Conservation (phyloP, 53 echinoderm and acorn worm species). For the Patiria pectinifera region DNA sequence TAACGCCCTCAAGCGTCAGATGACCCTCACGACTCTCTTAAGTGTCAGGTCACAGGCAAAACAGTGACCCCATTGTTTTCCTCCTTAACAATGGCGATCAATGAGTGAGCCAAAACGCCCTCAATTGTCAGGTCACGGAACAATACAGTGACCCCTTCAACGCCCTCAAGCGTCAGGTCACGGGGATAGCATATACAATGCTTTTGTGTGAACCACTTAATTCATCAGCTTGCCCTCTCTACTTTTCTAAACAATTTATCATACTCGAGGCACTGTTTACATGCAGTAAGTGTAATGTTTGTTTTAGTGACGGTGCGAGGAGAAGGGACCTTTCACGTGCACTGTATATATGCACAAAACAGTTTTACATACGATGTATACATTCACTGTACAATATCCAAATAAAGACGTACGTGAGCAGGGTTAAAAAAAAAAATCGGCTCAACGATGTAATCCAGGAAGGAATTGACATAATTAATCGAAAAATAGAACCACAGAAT, state of each 20-base stretch:
- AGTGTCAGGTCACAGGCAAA: no score
- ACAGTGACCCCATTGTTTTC: no score
- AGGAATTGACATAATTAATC: no score
- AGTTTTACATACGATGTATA: neutral
- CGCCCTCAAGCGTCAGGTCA: conserved; percentile 4
- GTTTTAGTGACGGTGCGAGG: neutral
- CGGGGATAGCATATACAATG: neutral
- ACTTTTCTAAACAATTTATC: conserved; percentile 14
- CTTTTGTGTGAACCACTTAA: neutral
- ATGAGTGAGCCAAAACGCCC: no score
- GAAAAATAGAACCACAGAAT: no score
- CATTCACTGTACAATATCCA: neutral
- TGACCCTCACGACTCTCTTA: no score
- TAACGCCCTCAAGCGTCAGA: no score
- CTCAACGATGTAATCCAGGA: no score
- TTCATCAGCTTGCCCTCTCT: neutral
- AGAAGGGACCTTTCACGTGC: neutral
- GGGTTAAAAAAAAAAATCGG: neutral
- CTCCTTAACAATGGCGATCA: no score
- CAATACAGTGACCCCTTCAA: neutral
- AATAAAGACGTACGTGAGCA: neutral
- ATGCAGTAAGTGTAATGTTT: neutral
- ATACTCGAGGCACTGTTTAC: neutral
- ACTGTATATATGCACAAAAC: neutral
- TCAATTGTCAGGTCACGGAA: no score